Percentiles rank a stretch among this genome's conserved stretches.
Conservation (phyloP, 2,888 invertebrate genomes). For the Thalpophila matura region DNA sequence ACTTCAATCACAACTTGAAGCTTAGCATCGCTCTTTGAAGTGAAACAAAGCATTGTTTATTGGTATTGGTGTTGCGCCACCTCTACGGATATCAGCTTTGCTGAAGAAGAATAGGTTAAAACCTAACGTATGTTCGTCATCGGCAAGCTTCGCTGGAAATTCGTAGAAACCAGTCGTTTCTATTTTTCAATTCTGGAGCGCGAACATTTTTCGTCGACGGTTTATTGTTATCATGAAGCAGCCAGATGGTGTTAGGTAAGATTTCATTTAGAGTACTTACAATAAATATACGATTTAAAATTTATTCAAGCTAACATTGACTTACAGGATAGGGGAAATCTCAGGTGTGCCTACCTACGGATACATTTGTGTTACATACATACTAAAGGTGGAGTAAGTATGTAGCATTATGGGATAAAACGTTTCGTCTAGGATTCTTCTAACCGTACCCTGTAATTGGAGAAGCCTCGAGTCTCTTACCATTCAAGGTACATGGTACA, state of each 20-base stretch:
- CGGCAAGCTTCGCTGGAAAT: constrained; percentile 52
- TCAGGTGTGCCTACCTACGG: neutral
- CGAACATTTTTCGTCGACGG: constrained; percentile 50
- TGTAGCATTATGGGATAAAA: too few species aligned
- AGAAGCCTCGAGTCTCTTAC: too few species aligned
- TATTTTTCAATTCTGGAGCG: constrained; percentile 58
- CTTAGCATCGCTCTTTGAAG: constrained; percentile 80
- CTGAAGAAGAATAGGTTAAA: constrained; percentile 73
- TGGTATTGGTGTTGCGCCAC: constrained; percentile 77
- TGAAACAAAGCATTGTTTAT: constrained; percentile 81
- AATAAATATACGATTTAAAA: constrained; percentile 28
- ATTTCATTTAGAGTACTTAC: constrained; percentile 31
- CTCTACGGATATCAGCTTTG: constrained; percentile 71
- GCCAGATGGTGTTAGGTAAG: constrained; percentile 46
- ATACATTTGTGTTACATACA: neutral
- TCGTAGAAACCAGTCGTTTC: constrained; percentile 43
- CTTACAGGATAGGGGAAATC: neutral
- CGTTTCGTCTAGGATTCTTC: too few species aligned
- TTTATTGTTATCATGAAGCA: constrained; percentile 53
- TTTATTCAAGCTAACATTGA: constrained; percentile 6
- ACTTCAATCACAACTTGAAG: constrained; percentile 79
- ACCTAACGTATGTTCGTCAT: constrained; percentile 68
- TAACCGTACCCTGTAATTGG: too few species aligned
- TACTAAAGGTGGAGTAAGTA: neutral
- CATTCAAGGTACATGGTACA: neutral